Percentiles rank a stretch among this genome's conserved stretches.
Evolutionary conservation across 2,113 vertebrate genomes (phyloP).

Genomic region (Pseudorhombus dupliciocellatus): DNA sequence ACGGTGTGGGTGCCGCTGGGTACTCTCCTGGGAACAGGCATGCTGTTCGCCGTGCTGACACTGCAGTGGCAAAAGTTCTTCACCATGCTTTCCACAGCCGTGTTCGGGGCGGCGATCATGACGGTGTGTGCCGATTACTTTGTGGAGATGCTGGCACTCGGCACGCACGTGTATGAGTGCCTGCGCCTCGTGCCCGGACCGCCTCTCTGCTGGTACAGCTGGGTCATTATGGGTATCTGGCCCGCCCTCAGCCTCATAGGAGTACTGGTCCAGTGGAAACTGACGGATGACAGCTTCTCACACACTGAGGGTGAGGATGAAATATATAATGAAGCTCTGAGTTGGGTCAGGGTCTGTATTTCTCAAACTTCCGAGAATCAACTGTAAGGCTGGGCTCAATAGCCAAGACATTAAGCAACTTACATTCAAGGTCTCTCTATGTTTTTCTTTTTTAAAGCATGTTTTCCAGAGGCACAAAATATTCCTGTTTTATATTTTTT

Average conservation of each 20-base stretch:
- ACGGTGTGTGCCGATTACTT: constrained; percentile 88
- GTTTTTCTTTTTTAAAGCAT: too few species aligned
- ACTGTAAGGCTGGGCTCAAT: too few species aligned
- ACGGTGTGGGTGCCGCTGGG: constrained; percentile 89
- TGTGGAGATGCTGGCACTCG: constrained; percentile 84
- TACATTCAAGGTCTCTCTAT: too few species aligned
- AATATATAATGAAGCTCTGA: neutral
- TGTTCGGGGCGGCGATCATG: constrained; percentile 86
- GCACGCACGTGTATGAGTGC: constrained; percentile 78
- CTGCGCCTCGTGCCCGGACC: constrained; percentile 80
- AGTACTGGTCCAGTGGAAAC: constrained; percentile 87
- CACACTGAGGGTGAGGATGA: constrained; percentile 83
- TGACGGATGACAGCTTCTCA: constrained; percentile 84
- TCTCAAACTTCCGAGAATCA: neutral
- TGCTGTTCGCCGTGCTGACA: constrained; percentile 87
- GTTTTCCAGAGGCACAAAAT: too few species aligned
- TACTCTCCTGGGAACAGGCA: constrained; percentile 82
- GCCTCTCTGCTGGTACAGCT: constrained; percentile 89
- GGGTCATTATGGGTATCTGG: constrained; percentile 89
- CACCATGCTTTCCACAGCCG: constrained; percentile 85
- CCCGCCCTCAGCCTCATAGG: constrained; percentile 85
- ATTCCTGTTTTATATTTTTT: too few species aligned
- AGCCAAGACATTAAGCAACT: too few species aligned
- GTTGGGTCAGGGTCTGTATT: neutral
- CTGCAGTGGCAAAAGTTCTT: constrained; percentile 88